Evolutionary conservation across 2,113 vertebrate species (phyloP).

Genomic region (Myodes glareolus): DNA sequence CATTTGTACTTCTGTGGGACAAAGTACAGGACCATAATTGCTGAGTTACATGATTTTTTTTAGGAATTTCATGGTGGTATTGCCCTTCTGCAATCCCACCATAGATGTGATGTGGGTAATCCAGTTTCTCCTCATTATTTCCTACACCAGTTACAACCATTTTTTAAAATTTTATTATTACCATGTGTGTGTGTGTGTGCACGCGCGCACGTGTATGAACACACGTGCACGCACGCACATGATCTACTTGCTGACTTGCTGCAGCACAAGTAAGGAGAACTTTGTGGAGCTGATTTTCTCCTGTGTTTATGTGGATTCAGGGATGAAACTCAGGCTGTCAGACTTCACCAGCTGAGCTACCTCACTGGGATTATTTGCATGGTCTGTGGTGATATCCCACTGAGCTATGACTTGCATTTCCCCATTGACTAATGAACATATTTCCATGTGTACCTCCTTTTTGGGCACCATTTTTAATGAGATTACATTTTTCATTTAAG

Average conservation of each 20-base stretch:
- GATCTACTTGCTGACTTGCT: background rate
- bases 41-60: background rate
- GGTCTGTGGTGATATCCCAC: background rate
- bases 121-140: background rate
- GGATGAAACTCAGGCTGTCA: too few species aligned
- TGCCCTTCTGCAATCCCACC: background rate
- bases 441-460: background rate
- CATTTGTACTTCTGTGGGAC: background rate
- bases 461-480: background rate
- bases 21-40: background rate
- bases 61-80: background rate
- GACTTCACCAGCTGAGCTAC: background rate
- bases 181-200: background rate
- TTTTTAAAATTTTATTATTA: background rate
- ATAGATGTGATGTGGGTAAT: background rate
- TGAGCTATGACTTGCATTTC: conserved; percentile 7
- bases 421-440: background rate
- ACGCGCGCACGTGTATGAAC: too few species aligned
- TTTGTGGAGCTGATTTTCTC: background rate
- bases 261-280: background rate
- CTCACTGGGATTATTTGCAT: too few species aligned
- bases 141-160: fast-evolving
- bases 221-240: too few species aligned
- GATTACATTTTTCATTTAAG: background rate
- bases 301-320: too few species aligned